A percentile compares a stretch with the other conserved stretches of the same genome.
Evolutionary conservation across 2,888 invertebrate species (phyloP).

Genomic region (Zaprionus obscuricornis): DNA sequence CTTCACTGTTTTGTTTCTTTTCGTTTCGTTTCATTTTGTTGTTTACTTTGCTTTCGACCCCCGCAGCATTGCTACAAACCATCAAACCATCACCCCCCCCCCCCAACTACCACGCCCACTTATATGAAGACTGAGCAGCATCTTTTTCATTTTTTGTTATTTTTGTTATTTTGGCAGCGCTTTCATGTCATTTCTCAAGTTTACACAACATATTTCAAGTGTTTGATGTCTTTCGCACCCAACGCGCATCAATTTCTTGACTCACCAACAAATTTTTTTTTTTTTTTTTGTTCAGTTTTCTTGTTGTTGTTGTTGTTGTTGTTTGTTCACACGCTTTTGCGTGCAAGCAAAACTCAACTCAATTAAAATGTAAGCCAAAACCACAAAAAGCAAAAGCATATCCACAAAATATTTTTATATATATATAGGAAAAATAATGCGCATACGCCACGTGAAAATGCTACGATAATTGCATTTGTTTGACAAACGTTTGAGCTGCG

Average conservation of each 20-base stretch:
- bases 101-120: background rate
- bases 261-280: constrained; percentile 27
- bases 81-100: background rate
- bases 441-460: constrained; percentile 62
- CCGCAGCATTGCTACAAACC: background rate
- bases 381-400: constrained; percentile 27
- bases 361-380: constrained; percentile 66
- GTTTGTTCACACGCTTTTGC: background rate
- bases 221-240: constrained; percentile 73
- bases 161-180: constrained; percentile 44
- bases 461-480: constrained; percentile 72
- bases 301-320: background rate
- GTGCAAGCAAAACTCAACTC: constrained; percentile 47
- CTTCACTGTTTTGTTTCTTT: constrained; percentile 33
- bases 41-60: constrained; percentile 49
- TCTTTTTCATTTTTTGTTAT: constrained; percentile 9
- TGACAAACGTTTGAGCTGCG: constrained; percentile 38
- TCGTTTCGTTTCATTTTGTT: constrained; percentile 47
- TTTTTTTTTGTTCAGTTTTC: background rate
- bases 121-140: background rate
- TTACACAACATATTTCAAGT: constrained; percentile 76
- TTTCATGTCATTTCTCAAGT: constrained; percentile 73
- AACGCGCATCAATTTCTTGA: constrained; percentile 69
- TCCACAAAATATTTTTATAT: constrained; percentile 24
- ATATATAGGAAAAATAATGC: constrained; percentile 62